A percentile compares a stretch with the other conserved stretches of the same genome.
These are phyloP conservation scores for Acrocephalus kingi DNA, from an alignment of 2,113 vertebrate species.

Conservation along the genomic window DNA sequence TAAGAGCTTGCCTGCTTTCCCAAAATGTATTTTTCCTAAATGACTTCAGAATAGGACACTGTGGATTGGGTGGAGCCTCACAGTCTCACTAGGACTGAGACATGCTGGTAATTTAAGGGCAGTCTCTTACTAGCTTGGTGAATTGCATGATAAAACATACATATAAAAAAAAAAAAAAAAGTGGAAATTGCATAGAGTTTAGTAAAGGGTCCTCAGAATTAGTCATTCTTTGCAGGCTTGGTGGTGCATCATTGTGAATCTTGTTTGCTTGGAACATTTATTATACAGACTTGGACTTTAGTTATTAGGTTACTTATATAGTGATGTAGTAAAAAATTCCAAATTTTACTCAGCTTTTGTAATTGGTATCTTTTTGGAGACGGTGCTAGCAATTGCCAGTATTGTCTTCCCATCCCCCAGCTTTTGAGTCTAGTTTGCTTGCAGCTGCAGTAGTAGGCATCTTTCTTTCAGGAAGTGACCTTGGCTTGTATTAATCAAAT, in stretches of 20 bases:
- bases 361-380: constrained; percentile 11
- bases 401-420: constrained; percentile 56
- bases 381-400: constrained; percentile 44
- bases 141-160: constrained; percentile 3
- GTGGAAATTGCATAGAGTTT: neutral
- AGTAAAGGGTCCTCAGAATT: neutral
- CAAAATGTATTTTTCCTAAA: neutral
- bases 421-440: constrained; percentile 56
- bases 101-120: constrained; percentile 24
- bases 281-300: neutral
- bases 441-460: constrained; percentile 78
- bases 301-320: neutral
- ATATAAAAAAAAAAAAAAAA: neutral
- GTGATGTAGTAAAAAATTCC: neutral
- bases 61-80: constrained; percentile 11
- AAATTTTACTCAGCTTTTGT: neutral
- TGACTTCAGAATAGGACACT: neutral
- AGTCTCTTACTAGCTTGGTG: neutral
- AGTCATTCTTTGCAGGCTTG: neutral
- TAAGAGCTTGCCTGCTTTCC: neutral
- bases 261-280: neutral
- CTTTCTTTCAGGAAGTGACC: constrained; percentile 82
- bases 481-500: constrained; percentile 82
- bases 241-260: neutral
- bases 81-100: neutral